These are phyloP conservation scores for Scaptomyza pallida DNA, from an alignment of 1,140 invertebrate genomes.

Conservation along the genomic window DNA sequence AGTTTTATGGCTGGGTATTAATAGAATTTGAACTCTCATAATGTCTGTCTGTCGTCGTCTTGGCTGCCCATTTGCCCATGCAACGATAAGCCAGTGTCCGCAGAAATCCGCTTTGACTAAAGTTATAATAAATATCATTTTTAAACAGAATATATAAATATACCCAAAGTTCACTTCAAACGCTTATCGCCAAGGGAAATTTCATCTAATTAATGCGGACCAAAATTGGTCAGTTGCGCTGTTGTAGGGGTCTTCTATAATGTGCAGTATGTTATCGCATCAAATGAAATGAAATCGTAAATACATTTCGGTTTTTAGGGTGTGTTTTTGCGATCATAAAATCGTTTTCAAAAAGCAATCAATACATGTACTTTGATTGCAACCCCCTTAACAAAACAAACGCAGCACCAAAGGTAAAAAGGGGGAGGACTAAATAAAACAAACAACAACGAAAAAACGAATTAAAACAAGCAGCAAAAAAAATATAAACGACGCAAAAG, in stretches of 20 bases:
- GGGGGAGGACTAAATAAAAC: background rate
- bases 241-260: constrained; percentile 1
- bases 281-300: constrained; percentile 10
- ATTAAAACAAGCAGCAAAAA: constrained; percentile 3
- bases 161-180: constrained; percentile 47
- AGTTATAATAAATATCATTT: constrained; percentile 71
- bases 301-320: constrained; percentile 12
- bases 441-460: constrained; percentile 16
- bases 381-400: constrained; percentile 14
- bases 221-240: background rate
- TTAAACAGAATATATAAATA: constrained; percentile 68
- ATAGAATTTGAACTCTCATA: constrained; percentile 42
- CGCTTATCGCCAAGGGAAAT: constrained; percentile 43
- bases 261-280: constrained; percentile 17
- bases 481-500: constrained; percentile 30
- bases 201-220: constrained; percentile 5
- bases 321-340: constrained; percentile 23
- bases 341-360: constrained; percentile 8
- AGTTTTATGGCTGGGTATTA: constrained; percentile 66
- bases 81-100: constrained; percentile 59
- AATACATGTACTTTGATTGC: constrained; percentile 6
- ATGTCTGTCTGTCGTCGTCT: constrained; percentile 21
- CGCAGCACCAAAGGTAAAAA: background rate
- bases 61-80: constrained; percentile 32
- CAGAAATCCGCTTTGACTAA: constrained; percentile 37